Evolutionary conservation across 37 sponge, comb jelly and placozoan species (phyloP), one percentile per base, ranked within the genome.

Genomic region (Trichoplax adhaerens): DNA sequence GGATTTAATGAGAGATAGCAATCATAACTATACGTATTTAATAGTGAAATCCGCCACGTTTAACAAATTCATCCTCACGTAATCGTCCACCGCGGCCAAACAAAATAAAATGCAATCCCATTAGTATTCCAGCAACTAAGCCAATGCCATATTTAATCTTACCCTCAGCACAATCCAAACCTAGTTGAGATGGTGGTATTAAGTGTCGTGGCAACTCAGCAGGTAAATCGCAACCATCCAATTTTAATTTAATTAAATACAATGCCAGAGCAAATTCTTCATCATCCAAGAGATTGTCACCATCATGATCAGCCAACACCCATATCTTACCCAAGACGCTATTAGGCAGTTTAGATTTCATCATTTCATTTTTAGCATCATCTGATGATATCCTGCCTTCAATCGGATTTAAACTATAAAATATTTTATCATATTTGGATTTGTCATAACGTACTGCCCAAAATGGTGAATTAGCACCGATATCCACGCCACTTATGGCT

Each of bases 311-410:
- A 7, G 92, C 81, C 5, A 95, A 81, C 50, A 69, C 77, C 98
- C 98, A 95, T 8, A 95, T 77, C 58, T 86, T 62, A 5, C 83
- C 74, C 1, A 95, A 82, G 61, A 87, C 86, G 4, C 85, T 79
- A 69, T 85, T 95, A 51, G 98, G 98, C 1, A 95, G 87, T 67
- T 88, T 95, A 48, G 92, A 87, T 72, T 86, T 85, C 68, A 91
- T 77, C 92, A 95, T 87, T 67, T 87, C 86, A 29, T 29, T 29
- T 29, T 29, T 29, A 29, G 29, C 29, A 29, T 29, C 29, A 29
- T 29, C 29, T 29, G 29, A 29, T 29, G 29, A 29, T 29, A 29
- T 29, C 29, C 29, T 29, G 29, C 29, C 29, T 29, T 29, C 29
- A 29, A 29, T 29, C 29, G 29, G 29, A 29, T 29, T 29, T 29